Percentiles rank a stretch among this genome's conserved stretches.
phyloP scores from a whole-genome alignment of 2,797 vertebrate species.

The Sciaenops ocellatus region DNA sequence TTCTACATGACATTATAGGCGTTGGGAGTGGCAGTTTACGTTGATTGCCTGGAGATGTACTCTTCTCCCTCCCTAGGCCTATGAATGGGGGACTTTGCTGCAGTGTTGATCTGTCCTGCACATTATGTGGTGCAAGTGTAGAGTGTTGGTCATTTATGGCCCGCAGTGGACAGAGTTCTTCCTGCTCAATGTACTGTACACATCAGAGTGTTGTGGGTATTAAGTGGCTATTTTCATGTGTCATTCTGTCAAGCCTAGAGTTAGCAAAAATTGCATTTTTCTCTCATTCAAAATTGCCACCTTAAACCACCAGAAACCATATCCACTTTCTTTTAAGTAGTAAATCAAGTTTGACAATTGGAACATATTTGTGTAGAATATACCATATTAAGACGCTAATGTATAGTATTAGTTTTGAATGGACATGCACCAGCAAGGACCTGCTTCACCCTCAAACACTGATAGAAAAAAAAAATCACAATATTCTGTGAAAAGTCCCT shows the following conservation, averaged over 20 bases:
- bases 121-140: slow-evolving; percentile 1
- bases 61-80: neutral
- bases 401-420: neutral
- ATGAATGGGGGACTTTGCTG: slow-evolving; percentile 7
- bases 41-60: slow-evolving; percentile 10
- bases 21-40: neutral
- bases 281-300: neutral
- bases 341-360: neutral
- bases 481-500: neutral
- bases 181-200: neutral
- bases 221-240: slow-evolving; percentile 11
- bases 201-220: slow-evolving; percentile 12
- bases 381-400: neutral
- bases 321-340: neutral
- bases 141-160: neutral
- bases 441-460: neutral
- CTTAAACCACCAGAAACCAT: neutral
- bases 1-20: neutral
- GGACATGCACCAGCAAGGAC: neutral
- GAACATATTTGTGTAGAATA: neutral
- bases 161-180: neutral
- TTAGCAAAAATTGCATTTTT: neutral
- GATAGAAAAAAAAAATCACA: neutral
- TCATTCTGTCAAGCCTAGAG: neutral
- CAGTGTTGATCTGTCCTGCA: neutral